phyloP scores from a whole-genome alignment of 2,888 invertebrate genomes.

The Urechis unicinctus region DNA sequence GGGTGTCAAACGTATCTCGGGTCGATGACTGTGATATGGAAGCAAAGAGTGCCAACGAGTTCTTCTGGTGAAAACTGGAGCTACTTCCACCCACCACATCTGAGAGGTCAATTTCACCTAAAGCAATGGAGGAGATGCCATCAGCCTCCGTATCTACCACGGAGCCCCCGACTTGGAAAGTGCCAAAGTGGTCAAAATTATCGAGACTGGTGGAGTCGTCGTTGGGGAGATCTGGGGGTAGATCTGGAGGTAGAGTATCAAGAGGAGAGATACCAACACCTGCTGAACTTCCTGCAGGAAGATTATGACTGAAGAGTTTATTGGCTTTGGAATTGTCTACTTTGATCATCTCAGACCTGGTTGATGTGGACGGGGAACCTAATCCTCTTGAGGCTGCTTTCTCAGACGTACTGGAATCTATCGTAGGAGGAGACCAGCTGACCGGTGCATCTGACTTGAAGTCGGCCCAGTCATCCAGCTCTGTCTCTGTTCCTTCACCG shows the following conservation, averaged over 20 bases:
- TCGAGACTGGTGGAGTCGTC: slow-evolving; percentile 5
- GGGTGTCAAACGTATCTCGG: slow-evolving; percentile 1
- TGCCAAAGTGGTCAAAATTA: slow-evolving; percentile 19
- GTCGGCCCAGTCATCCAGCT: slow-evolving; percentile 10
- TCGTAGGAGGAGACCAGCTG: too few relatives aligned
- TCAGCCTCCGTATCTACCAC: neutral
- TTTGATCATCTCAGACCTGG: neutral
- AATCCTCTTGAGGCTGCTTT: neutral
- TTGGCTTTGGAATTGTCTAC: slow-evolving; percentile 1
- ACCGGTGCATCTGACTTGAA: slow-evolving; percentile 1
- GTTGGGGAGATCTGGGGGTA: slow-evolving; percentile 10
- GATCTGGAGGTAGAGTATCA: slow-evolving; percentile 16
- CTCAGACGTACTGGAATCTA: neutral
- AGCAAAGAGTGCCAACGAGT: too few relatives aligned
- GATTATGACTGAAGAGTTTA: slow-evolving; percentile 8
- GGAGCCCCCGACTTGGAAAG: slow-evolving; percentile 8
- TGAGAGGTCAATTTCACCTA: slow-evolving; percentile 3
- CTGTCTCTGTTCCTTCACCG: neutral
- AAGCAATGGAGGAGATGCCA: slow-evolving; percentile 5
- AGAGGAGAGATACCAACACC: slow-evolving; percentile 15
- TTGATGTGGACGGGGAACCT: neutral
- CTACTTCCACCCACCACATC: neutral
- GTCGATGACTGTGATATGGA: too few relatives aligned
- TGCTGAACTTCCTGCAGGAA: neutral
- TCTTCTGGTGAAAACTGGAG: neutral